Base-by-base conservation (phyloP, 2,888 invertebrate species). In the Megaustenia siamemsis region DNA sequence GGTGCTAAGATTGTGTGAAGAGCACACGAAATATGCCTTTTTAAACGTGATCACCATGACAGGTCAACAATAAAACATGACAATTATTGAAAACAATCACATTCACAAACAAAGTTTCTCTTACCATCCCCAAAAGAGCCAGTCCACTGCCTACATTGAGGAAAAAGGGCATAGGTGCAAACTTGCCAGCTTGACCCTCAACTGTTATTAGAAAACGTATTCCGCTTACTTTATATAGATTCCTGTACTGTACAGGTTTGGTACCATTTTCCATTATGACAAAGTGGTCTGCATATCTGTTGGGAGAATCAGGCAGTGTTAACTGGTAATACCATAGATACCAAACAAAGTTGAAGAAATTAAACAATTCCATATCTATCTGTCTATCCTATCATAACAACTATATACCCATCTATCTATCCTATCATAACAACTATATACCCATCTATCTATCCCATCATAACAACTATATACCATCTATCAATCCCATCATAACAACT, bases 101-200 rank as follows among this genome's bases (percentile, higher is more conserved):
- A 63, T 12, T 60, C 15, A 60, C 15, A 12, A 32, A 63, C 24
- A 24, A 32, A 1, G 15, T 63, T 18, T 5, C 32, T 15, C 93
- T 93, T 92, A 95, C 95, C 40, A 95, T 87, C 83, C 94, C 93
- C 63, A 95, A 89, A 10, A 95, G 90, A 28, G 94, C 95, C 53
- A 95, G 88, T 69, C 95, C 95, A 86, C 95, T 94, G 71, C 95
- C 95, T 83, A 95, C 90, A 88, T 95, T 95, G 18, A 94, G 89
- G 18, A 94, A 79, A 4, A 95, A 90, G n/a, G 95, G 95, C 32
- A 95, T 92, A 18, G 94, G 82, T 88, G 92, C 93, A 89, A 95
- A 95, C 88, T 95, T 94, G n/a, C 95, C 94, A 32, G 94, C 95
- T 81, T 90, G 87, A 0, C 95, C 95, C 43, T 92, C 91, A 10